Base-by-base conservation (phyloP, 2,888 invertebrate genomes). In the Tenthredo amoena region DNA sequence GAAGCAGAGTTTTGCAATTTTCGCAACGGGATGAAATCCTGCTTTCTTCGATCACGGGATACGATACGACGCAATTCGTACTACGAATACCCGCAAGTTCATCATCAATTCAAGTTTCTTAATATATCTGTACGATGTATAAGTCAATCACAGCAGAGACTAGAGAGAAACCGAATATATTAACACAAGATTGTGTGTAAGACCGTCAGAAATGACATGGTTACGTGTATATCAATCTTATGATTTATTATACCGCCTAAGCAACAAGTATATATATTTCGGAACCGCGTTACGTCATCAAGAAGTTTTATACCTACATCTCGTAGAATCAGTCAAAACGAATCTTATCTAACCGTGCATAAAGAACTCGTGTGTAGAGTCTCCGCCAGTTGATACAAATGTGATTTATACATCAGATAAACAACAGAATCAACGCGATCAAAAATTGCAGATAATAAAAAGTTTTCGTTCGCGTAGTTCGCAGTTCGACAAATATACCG, bases 201-300 rank as follows among this genome's bases (percentile, higher is more conserved):
- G 4, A 34, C 34, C 0, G 18, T 34, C 5, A 34, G 68, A 68
- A 68, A 68, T 34, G 12, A 68, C 9, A 68, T 18, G 18, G 1
- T 6, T 55, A 47, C 4, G 4, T 3, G 68, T 68, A 26, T 15
- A 68, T 68, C 34, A 68, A 34, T 6, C 68, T 15, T 1, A 34
- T 68, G 68, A 68, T 68, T 68, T 68, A 68, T 68, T 68, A 68
- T 34, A 68, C 18, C 34, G 15, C 34, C 68, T 15, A 47, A 68
- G 21, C 26, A 26, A 62, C 34, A 34, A 34, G 68, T 68, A 18
- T 68, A 18, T 68, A 18, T 18, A 68, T 34, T 68, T 68, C 18
- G 34, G 68, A 68, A 68, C 34, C 34, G 68, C 6, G 34, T 68
- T 68, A 68, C 34, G 68, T 18, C 34, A 68, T 18, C 4, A 34